A percentile compares a stretch with the other conserved stretches of the same genome.
phyloP scores from a whole-genome alignment of 2,113 vertebrate genomes.

The Porphyrio hochstetteri region DNA sequence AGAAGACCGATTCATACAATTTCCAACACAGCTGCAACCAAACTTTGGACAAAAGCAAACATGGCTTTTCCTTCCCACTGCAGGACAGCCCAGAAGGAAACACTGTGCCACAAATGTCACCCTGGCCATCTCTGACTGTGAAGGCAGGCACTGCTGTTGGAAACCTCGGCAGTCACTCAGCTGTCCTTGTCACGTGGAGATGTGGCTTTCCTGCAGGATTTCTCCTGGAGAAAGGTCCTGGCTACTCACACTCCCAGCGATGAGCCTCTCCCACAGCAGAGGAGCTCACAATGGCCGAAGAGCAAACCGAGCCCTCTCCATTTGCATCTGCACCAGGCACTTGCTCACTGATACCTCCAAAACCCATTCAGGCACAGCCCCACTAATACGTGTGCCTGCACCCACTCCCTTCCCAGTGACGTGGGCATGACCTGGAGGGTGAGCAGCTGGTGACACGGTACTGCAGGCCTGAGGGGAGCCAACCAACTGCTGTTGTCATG shows the following conservation, averaged over 20 bases:
- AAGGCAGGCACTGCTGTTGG: background rate
- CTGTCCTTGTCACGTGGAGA: accelerated
- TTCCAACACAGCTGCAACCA: background rate
- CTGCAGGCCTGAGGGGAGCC: background rate
- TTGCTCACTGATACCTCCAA: background rate
- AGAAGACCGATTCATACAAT: background rate
- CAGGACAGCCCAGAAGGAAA: background rate
- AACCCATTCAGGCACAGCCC: background rate
- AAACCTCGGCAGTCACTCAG: background rate
- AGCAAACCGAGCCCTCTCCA: background rate
- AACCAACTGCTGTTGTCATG: background rate
- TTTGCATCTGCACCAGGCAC: background rate
- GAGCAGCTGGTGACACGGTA: background rate
- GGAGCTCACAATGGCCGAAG: accelerated
- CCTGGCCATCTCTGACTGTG: accelerated
- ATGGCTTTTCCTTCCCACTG: background rate
- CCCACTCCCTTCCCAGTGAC: background rate
- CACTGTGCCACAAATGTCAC: background rate
- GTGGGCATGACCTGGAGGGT: background rate
- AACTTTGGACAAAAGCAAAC: background rate
- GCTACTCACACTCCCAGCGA: accelerated
- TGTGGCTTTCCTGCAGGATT: background rate
- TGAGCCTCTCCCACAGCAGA: background rate
- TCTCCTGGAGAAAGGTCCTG: background rate
- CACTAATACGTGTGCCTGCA: background rate